These are phyloP conservation scores for Pipistrellus pipistrellus DNA, from an alignment of 2,797 vertebrate genomes.

Conservation along the genomic window DNA sequence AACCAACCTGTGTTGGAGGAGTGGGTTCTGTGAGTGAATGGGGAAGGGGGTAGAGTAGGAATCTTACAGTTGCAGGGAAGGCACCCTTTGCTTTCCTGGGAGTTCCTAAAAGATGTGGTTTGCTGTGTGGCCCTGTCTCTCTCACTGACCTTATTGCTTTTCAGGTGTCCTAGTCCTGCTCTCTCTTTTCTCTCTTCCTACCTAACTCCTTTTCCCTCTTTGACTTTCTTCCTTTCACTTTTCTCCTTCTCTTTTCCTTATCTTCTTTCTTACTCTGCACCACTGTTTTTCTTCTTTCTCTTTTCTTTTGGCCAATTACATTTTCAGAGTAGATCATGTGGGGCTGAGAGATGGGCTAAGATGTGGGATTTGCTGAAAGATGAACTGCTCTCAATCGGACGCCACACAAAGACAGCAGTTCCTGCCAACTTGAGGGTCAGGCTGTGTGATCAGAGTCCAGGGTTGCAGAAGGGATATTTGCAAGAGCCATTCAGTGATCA, in stretches of 20 bases:
- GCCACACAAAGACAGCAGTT: background rate
- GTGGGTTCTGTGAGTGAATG: background rate
- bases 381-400: background rate
- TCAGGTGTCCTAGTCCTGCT: background rate
- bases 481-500: background rate
- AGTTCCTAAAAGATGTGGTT: background rate
- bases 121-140: background rate
- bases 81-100: background rate
- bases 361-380: background rate
- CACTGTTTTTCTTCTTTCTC: background rate
- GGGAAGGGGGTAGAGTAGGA: background rate
- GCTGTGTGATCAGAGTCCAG: background rate
- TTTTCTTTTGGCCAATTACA: background rate
- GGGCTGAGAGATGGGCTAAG: background rate
- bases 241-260: background rate
- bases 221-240: background rate
- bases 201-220: background rate
- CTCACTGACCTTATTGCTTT: background rate
- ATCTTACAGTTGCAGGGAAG: background rate
- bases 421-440: background rate
- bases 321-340: background rate
- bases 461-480: slow-evolving; percentile 25
- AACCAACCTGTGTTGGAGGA: background rate
- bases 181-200: background rate
- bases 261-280: background rate